These are phyloP conservation scores for Thamnophis sirtalis DNA, from an alignment of 2,113 vertebrate species.

Conservation along the genomic window DNA sequence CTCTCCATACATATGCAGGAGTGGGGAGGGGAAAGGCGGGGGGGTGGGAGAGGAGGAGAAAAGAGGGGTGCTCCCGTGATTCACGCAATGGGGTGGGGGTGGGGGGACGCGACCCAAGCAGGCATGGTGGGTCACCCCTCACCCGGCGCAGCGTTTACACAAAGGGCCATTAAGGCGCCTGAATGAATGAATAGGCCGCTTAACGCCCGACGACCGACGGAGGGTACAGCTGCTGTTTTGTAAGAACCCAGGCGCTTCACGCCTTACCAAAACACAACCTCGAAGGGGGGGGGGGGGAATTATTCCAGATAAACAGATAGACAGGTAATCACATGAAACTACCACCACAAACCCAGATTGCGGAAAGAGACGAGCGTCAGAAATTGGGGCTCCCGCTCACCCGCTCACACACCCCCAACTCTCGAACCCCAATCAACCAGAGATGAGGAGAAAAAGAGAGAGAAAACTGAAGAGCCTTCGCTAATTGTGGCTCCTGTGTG, in stretches of 20 bases:
- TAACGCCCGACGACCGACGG: slow-evolving; percentile 41
- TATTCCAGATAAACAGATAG: not conserved
- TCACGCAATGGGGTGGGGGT: slow-evolving; percentile 53
- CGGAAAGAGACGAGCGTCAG: not conserved
- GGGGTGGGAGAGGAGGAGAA: slow-evolving; percentile 41
- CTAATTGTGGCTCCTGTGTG: not conserved
- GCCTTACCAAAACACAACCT: slow-evolving; percentile 35
- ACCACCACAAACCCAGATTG: not conserved
- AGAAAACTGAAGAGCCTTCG: not conserved
- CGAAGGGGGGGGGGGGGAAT: not conserved
- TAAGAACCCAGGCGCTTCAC: not conserved
- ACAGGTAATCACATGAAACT: not conserved
- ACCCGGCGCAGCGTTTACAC: slow-evolving; percentile 60
- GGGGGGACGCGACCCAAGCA: slow-evolving; percentile 68
- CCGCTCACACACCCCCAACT: not conserved
- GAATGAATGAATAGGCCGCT: slow-evolving; percentile 53
- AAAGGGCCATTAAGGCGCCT: slow-evolving; percentile 67
- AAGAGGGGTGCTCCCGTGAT: slow-evolving; percentile 64
- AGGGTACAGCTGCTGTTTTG: slow-evolving; percentile 62
- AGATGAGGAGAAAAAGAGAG: not conserved
- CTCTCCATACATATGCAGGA: slow-evolving; percentile 41
- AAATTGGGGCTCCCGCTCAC: not conserved
- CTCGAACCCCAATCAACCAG: not conserved
- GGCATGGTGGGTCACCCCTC: slow-evolving; percentile 66
- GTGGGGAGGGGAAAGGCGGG: slow-evolving; percentile 3